phyloP scores from a whole-genome alignment of 1,140 invertebrate species.

The Temnothorax nylanderi region DNA sequence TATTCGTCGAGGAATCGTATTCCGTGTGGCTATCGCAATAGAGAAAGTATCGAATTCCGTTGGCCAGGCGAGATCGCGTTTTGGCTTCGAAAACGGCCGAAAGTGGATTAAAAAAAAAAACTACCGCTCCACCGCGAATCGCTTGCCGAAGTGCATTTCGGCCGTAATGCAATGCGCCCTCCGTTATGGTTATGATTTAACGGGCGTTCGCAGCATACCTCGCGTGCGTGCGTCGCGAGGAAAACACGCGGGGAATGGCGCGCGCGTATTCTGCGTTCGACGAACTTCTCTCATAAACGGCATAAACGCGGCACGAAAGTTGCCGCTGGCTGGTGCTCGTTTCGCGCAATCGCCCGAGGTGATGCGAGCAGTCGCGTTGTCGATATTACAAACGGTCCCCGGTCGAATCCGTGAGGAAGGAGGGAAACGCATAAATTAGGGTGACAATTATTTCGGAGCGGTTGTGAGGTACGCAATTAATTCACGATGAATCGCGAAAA shows the following conservation, averaged over 20 bases:
- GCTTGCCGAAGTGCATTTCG: conserved; percentile 40
- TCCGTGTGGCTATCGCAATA: not conserved
- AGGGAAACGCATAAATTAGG: conserved; percentile 28
- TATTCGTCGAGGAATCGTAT: not conserved
- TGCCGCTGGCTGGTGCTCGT: conserved; percentile 16
- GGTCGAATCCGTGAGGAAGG: not conserved
- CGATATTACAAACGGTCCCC: conserved; percentile 28
- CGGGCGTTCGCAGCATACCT: conserved; percentile 49
- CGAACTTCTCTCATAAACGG: conserved; percentile 60
- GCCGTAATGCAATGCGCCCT: conserved; percentile 51
- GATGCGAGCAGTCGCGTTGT: conserved; percentile 21
- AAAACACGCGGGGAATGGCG: conserved; percentile 52
- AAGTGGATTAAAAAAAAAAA: conserved; percentile 3
- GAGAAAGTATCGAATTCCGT: conserved; percentile 28
- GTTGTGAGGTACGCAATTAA: not conserved
- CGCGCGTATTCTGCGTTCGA: conserved; percentile 52
- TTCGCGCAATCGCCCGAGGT: conserved; percentile 39
- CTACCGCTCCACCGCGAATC: not conserved
- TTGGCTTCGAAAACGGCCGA: conserved; percentile 3
- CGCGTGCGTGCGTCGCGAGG: conserved; percentile 53
- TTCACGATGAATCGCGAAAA: not conserved
- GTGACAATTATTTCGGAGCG: conserved; percentile 32
- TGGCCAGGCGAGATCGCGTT: not conserved
- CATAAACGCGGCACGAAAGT: conserved; percentile 56
- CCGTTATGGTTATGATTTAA: conserved; percentile 58